Percentiles rank a stretch among this genome's conserved stretches.
phyloP scores from a whole-genome alignment of 2,888 invertebrate genomes.

The Ceriagrion tenellum region DNA sequence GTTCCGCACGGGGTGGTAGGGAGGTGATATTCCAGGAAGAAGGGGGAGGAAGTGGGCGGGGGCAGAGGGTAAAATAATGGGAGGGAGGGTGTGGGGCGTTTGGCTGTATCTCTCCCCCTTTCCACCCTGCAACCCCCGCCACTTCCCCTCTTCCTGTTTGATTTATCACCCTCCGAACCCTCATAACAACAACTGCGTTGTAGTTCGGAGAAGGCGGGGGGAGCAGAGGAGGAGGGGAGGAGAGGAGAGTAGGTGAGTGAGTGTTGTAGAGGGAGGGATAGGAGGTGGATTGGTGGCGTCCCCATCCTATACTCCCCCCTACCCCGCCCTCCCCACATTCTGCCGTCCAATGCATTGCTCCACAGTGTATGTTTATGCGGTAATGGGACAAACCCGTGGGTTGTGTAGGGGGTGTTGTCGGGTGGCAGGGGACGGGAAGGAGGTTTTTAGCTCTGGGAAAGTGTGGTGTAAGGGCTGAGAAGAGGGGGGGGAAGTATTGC shows the following conservation, averaged over 20 bases:
- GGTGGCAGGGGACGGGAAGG: background rate
- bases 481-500: background rate
- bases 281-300: background rate
- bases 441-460: background rate
- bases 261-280: background rate
- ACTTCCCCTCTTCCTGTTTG: conserved; percentile 58
- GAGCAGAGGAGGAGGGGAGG: background rate
- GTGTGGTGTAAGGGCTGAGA: background rate
- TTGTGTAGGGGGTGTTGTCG: background rate
- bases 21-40: background rate
- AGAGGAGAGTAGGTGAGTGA: background rate
- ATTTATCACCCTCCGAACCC: conserved; percentile 65
- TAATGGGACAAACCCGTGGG: conserved; percentile 58
- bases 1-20: background rate
- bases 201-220: background rate
- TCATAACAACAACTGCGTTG: conserved; percentile 66
- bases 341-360: conserved; percentile 46
- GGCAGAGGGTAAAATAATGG: background rate
- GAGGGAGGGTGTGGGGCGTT: background rate
- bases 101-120: background rate
- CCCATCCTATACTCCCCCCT: background rate
- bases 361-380: conserved; percentile 63
- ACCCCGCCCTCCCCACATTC: background rate
- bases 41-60: background rate
- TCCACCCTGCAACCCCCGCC: background rate